These are phyloP conservation scores for Nannobrachium achirus DNA, from an alignment of 2,113 vertebrate species.

Conservation along the genomic window DNA sequence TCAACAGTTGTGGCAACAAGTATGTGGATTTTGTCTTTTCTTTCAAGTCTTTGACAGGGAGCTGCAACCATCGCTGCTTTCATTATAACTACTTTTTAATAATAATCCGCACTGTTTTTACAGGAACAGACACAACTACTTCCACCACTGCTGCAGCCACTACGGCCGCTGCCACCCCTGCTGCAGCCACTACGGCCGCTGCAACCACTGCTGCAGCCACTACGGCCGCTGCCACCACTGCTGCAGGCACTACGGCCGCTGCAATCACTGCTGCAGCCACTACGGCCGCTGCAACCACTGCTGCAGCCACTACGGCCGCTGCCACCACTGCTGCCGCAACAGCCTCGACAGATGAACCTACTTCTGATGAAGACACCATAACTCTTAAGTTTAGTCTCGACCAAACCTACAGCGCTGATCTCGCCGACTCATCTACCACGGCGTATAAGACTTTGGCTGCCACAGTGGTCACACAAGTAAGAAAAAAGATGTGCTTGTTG, in stretches of 20 bases:
- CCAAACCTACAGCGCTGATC: conserved; percentile 19
- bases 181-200: background rate
- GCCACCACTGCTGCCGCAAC: background rate
- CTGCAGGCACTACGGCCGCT: background rate
- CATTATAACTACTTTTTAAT: too few species aligned
- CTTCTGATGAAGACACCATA: conserved; percentile 35
- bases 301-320: conserved; percentile 27
- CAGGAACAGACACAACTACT: too few species aligned
- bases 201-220: background rate
- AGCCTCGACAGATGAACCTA: conserved; percentile 35
- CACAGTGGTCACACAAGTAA: conserved; percentile 9
- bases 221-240: background rate
- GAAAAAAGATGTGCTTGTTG: too few species aligned
- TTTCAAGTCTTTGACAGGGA: background rate
- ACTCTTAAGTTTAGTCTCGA: conserved; percentile 38
- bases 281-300: conserved; percentile 33
- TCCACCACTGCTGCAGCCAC: too few species aligned
- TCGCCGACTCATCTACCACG: background rate
- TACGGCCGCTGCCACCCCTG: background rate
- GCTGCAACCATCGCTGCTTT: too few species aligned
- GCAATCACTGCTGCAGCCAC: background rate
- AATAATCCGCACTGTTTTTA: too few species aligned
- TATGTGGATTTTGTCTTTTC: background rate
- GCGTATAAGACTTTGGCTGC: conserved; percentile 22
- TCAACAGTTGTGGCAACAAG: conserved; percentile 12